Percentiles rank a stretch among this genome's conserved stretches.
Evolutionary conservation across 1,140 invertebrate species (phyloP).

Genomic region (Heterodera carotae): DNA sequence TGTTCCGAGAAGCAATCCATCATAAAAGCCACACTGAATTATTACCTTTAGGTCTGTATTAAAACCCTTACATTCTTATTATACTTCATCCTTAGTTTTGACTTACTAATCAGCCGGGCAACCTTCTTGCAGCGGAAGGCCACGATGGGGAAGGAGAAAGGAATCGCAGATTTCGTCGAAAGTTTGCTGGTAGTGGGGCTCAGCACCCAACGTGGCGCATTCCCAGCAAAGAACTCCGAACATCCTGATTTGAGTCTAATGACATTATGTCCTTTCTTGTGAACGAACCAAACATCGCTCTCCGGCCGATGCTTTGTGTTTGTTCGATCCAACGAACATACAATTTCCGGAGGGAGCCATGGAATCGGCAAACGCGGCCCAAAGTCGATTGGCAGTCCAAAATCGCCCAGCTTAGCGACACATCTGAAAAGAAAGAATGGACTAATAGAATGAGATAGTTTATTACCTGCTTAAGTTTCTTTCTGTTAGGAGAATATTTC

Average conservation of each 20-base stretch:
- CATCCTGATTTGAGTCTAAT: slow-evolving; percentile 42
- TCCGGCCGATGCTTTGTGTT: slow-evolving; percentile 54
- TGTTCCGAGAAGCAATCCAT: slow-evolving; percentile 56
- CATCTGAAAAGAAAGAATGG: slow-evolving; percentile 43
- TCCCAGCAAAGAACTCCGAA: slow-evolving; percentile 57
- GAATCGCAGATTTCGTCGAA: slow-evolving; percentile 55
- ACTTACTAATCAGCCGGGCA: slow-evolving; percentile 59
- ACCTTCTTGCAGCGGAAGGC: slow-evolving; percentile 44
- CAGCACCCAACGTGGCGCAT: slow-evolving; percentile 58
- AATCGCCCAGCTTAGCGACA: slow-evolving; percentile 57
- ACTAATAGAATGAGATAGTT: slow-evolving; percentile 9
- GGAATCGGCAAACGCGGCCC: slow-evolving; percentile 59
- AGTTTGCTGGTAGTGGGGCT: slow-evolving; percentile 58
- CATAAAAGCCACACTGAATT: slow-evolving; percentile 52
- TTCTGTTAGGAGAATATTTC: slow-evolving; percentile 55
- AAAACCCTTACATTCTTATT: background rate
- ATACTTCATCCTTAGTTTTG: background rate
- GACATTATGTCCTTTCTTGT: slow-evolving; percentile 11
- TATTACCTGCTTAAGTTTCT: slow-evolving; percentile 48
- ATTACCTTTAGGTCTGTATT: too few species aligned
- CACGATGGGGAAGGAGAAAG: slow-evolving; percentile 51
- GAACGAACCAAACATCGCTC: slow-evolving; percentile 55
- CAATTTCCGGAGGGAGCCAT: slow-evolving; percentile 61
- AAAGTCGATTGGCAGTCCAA: slow-evolving; percentile 53
- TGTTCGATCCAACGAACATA: slow-evolving; percentile 54